Conservation (phyloP, 2,888 invertebrate genomes). For the Drosophila nr. medialis region DNA sequence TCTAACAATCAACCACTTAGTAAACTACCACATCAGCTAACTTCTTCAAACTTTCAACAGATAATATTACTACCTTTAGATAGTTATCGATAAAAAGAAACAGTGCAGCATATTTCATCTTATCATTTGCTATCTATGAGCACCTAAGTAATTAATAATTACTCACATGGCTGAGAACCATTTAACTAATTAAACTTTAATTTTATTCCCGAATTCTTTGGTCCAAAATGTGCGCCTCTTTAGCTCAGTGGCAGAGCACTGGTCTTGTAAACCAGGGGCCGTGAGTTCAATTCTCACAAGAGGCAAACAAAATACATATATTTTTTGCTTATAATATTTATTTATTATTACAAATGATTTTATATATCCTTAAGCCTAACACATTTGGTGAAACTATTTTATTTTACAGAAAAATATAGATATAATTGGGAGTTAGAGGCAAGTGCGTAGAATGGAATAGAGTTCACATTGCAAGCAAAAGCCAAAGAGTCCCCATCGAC, state of each 20-base stretch:
- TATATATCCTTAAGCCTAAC: background rate
- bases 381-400: background rate
- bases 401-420: background rate
- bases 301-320: conserved; percentile 86
- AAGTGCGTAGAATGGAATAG: background rate
- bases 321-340: background rate
- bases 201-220: background rate
- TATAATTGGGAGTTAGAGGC: background rate
- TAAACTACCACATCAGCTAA: background rate
- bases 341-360: background rate
- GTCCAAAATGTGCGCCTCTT: conserved; percentile 87
- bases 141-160: conserved; percentile 9
- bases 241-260: conserved; percentile 96
- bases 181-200: background rate
- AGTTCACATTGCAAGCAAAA: background rate
- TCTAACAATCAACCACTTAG: background rate
- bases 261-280: conserved; percentile 96
- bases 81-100: background rate
- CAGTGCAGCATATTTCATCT: background rate
- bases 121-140: conserved; percentile 5
- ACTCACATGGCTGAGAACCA: background rate
- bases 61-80: background rate
- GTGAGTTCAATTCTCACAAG: conserved; percentile 96
- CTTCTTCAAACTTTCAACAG: background rate
- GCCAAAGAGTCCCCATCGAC: background rate